Evolutionary conservation across 2,888 invertebrate genomes (phyloP), one percentile per base, ranked within the genome.

Genomic region (Heteromurus nitidus): DNA sequence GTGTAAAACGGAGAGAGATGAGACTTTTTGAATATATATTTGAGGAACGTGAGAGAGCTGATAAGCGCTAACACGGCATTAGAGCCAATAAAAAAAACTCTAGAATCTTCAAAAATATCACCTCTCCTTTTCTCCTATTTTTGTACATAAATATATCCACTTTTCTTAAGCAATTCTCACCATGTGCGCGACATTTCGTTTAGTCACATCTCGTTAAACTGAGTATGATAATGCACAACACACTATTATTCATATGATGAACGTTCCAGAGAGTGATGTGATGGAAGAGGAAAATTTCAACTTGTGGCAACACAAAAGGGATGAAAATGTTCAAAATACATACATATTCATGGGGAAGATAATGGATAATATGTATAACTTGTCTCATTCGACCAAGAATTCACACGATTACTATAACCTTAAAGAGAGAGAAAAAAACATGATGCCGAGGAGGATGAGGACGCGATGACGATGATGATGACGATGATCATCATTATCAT

Each of bases 401-500:
- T 70, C 50, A 70, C 58, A 70, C 58, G 70, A 70, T 58, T 58
- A 53, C 47, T 36, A 36, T 36, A 9, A 36, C 36, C 13, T 9
- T 50, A 58, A 50, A 47, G 75, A 55, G 24, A 28, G 11, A 73
- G 18, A 44, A 36, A 9, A 55, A 69, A 13, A 36, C 11, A 55
- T 65, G 74, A 50, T 47, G 47, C 3, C 42, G 60, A 72, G 18
- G 28, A 42, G 1, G 70, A 70, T 26, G 58, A 73, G 3, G 73
- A n/a, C n/a, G n/a, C n/a, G n/a, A 55, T 44, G 65, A 60, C 16
- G 68, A 69, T 53, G 55, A 79, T 72, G 64, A 72, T 31, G 72
- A 72, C 20, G 65, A 79, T 67, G 72, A 79, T 79, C 65, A 72
- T 79, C 79, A 79, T 79, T 58, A 72, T 72, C 65, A 72, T 72